Evolutionary conservation across 2,113 vertebrate species (phyloP), one percentile per base, ranked within the genome.

Genomic region (Dicerorhinus sumatrensis): DNA sequence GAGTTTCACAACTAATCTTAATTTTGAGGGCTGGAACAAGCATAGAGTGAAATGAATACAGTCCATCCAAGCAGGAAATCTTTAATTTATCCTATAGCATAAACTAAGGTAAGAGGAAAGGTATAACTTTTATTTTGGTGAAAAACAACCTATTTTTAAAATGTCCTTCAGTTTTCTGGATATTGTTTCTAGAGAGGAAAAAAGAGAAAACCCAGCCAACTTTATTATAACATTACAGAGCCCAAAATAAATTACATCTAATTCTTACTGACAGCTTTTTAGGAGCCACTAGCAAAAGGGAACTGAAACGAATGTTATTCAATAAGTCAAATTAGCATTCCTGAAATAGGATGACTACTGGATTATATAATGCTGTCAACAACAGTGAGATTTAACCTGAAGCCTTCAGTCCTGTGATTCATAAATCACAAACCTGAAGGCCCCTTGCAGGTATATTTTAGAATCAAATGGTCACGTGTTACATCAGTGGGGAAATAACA

Each of bases 321-420:
- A 85, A 1, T 94, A 97, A 98, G 96, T 96, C 91, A 90, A 94
- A 97, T 97, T 97, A 96, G 83, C 5, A 0, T 98, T 98, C 96
- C 96, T 97, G 96, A 98, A 98, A 94, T 51, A 93, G 96, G 91
- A 73, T 67, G 83, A 96, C 72, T 97, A 86, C 96, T 96, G 93
- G 84, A 85, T 98, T 97, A 98, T 98, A 94, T 98, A 84, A 97
- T 95, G 94, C 95, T 98, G 95, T 97, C 98, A 84, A 85, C 98
- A 98, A 91, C 88, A 97, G 98, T 98, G 98, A 98, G 82, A 76
- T 98, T 98, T 98, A 96, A 98, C 95, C 82, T 82, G 91, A 95
- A 98, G 94, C 48, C 97, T 83, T 94, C 0, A 0, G 95, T 92
- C 96, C 73, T 63, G 16, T 98, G 97, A 98, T 98, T 97, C 93